A percentile compares a stretch with the other conserved stretches of the same genome.
phyloP scores from a whole-genome alignment of 37 sponge, comb jelly and placozoan genomes.

The Tethya wilhelma region DNA sequence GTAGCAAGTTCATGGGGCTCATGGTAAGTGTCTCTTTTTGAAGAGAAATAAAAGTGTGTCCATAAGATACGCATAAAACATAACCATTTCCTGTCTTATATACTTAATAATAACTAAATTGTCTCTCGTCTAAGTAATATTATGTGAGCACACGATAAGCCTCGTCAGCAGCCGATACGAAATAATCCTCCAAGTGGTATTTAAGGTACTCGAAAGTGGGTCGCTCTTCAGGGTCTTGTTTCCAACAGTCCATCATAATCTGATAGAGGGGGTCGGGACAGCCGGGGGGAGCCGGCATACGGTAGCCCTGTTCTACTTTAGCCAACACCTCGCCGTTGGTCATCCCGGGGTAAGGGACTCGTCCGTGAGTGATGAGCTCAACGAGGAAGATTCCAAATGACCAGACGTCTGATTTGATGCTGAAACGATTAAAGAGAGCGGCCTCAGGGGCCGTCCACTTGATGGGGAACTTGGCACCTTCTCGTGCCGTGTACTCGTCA shows the following conservation, averaged over 20 bases:
- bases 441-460: constrained; percentile 99
- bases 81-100: too few species aligned
- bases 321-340: constrained; percentile 92
- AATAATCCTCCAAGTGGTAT: constrained; percentile 93
- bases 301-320: constrained; percentile 85
- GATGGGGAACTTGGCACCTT: constrained; percentile 98
- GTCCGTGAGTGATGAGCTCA: constrained; percentile 96
- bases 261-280: constrained; percentile 95
- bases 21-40: too few species aligned
- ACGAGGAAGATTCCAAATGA: constrained; percentile 94
- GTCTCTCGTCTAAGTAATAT: too few species aligned
- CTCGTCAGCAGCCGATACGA: constrained; percentile 84
- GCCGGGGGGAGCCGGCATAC: constrained; percentile 87
- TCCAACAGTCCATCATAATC: constrained; percentile 95
- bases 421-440: constrained; percentile 92
- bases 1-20: too few species aligned
- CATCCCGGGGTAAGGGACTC: constrained; percentile 97
- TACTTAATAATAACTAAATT: too few species aligned
- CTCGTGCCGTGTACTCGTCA: constrained; percentile 87
- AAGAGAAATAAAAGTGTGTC: too few species aligned
- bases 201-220: constrained; percentile 96
- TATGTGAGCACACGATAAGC: constrained; percentile 61
- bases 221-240: constrained; percentile 84
- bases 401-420: constrained; percentile 99
- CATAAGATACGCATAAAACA: too few species aligned